Base-by-base conservation (phyloP, 2,888 invertebrate species). In the Lasioglossum figueresi region DNA sequence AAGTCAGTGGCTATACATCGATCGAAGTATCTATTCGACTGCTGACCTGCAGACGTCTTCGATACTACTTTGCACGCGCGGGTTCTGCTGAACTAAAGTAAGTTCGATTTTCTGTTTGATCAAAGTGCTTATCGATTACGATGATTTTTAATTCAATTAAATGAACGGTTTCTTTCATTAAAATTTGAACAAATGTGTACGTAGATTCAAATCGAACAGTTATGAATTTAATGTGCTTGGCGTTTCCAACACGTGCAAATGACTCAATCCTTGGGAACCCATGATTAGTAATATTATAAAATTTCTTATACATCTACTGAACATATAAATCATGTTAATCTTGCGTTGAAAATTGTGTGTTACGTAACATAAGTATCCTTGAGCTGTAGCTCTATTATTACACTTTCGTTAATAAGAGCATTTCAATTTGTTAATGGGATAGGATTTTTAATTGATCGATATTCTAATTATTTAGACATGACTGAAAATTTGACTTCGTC, bases 351-450 rank as follows among this genome's bases (percentile, higher is more conserved):
- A 84, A 77, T 81, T 75, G 75, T 82, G 66, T 23, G 85, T 93
- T 93, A 94, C 89, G 83, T 93, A 93, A 93, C 79, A 45, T 66
- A 63, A 75, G 45, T 74, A 83, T 91, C 90, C 88, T 76, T 91
- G 90, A 90, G 91, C 91, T 89, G 90, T 85, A 92, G 86, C 79
- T 87, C 91, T 80, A 91, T 88, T 93, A 88, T 79, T 88, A 89
- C 59, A 78, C 66, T 85, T 85, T 80, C 40, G 37, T 40, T 70
- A 71, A 74, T 79, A 37, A 63, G 40, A 40, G 19, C 43, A 37
- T 71, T n/a, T 23, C 45, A 75, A 73, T 71, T 66, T 76, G 31
- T 48, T 6, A 16, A 27, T 59, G n/a, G 70, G 79, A 56, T 81
- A 43, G 4, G 23, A 8, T 56, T 16, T 12, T 52, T 68, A 40